phyloP scores from a whole-genome alignment of 1,140 invertebrate species.

The Leptopilina boulardi region DNA sequence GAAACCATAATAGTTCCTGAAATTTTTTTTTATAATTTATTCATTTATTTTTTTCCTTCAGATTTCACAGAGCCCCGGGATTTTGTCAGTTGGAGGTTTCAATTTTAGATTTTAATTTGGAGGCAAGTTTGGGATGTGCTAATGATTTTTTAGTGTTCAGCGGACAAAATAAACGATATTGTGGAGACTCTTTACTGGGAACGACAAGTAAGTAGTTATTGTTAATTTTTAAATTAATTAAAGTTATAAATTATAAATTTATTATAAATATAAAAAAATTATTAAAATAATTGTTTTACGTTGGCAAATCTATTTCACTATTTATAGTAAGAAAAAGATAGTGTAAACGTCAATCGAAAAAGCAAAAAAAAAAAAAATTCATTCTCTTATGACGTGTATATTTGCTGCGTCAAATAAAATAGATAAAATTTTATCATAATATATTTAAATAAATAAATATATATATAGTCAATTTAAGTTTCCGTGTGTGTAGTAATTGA shows the following conservation, averaged over 20 bases:
- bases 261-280: background rate
- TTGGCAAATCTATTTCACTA: no score
- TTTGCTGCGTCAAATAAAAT: background rate
- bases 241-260: background rate
- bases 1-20: no score
- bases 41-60: constrained; percentile 43
- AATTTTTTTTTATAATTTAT: no score
- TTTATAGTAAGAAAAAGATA: background rate
- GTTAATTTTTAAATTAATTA: constrained; percentile 1
- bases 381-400: background rate
- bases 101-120: constrained; percentile 68
- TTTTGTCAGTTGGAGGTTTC: constrained; percentile 61
- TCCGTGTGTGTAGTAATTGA: background rate
- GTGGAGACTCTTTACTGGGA: constrained; percentile 61
- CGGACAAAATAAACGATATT: constrained; percentile 60
- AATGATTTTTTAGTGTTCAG: constrained; percentile 67
- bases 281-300: background rate
- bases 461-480: background rate
- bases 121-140: constrained; percentile 61
- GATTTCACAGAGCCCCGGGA: constrained; percentile 59
- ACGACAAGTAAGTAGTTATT: constrained; percentile 60
- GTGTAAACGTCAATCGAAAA: background rate
- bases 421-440: background rate
- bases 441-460: no score
- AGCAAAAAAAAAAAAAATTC: background rate